These are phyloP conservation scores for Siphlonurus alternatus DNA, from an alignment of 2,888 invertebrate species.

Conservation along the genomic window DNA sequence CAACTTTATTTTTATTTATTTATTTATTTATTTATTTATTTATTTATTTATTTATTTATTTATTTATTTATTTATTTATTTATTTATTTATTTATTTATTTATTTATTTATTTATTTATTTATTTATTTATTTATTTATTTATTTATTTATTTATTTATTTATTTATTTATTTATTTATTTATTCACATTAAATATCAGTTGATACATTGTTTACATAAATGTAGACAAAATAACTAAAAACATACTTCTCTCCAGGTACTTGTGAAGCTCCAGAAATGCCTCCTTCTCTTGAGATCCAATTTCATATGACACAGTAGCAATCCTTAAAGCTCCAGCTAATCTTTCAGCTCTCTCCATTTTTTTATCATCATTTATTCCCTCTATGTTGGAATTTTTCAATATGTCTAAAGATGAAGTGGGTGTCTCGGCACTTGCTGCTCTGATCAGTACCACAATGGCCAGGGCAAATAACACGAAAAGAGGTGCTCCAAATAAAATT, in stretches of 20 bases:
- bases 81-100: too few relatives aligned
- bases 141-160: too few relatives aligned
- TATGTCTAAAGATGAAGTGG: background rate
- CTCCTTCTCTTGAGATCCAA: conserved; percentile 16
- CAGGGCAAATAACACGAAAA: background rate
- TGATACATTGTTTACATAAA: too few relatives aligned
- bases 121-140: too few relatives aligned
- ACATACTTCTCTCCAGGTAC: conserved; percentile 17
- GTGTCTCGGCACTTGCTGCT: background rate
- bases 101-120: too few relatives aligned
- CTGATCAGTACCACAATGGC: background rate
- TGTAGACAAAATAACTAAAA: background rate
- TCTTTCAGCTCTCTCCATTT: conserved; percentile 14
- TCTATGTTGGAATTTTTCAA: background rate
- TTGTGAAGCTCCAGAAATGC: conserved; percentile 16
- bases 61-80: too few relatives aligned
- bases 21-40: too few relatives aligned
- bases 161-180: too few relatives aligned
- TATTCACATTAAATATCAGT: too few relatives aligned
- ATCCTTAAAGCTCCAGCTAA: conserved; percentile 18
- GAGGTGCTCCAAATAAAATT: background rate
- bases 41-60: too few relatives aligned
- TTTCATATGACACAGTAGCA: conserved; percentile 18
- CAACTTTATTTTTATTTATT: too few relatives aligned
- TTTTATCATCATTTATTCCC: conserved; percentile 13